Percentiles rank a stretch among this genome's conserved stretches.
Evolutionary conservation across 1,140 invertebrate species (phyloP).

Genomic region (Luehdorfia chinensis): DNA sequence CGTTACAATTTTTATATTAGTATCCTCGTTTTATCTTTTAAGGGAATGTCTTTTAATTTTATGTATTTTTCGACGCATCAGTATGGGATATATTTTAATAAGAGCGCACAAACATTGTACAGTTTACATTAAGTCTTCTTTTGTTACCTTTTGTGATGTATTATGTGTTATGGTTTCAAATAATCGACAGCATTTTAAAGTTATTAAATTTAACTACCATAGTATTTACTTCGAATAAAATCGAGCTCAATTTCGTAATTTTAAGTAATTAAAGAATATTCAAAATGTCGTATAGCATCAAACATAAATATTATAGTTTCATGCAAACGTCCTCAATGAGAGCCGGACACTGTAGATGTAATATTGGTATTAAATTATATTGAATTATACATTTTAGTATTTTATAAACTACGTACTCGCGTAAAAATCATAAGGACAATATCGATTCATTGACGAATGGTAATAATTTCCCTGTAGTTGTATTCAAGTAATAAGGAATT

Average conservation of each 20-base stretch:
- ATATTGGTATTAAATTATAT: constrained; percentile 45
- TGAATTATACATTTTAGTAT: constrained; percentile 65
- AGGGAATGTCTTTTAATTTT: constrained; percentile 43
- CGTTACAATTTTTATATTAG: constrained; percentile 70
- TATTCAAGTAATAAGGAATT: constrained; percentile 51
- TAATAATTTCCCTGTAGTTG: constrained; percentile 59
- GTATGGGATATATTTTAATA: constrained; percentile 60
- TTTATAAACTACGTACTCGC: constrained; percentile 73
- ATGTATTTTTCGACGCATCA: constrained; percentile 38
- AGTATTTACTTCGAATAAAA: constrained; percentile 69
- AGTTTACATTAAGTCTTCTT: too few species aligned
- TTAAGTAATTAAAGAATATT: constrained; percentile 60
- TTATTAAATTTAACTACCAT: constrained; percentile 35
- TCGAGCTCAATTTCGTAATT: constrained; percentile 73
- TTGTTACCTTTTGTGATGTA: too few species aligned
- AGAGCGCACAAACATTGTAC: constrained; percentile 71
- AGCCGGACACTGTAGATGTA: constrained; percentile 60
- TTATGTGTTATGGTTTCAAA: too few species aligned
- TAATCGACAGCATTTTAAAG: constrained; percentile 28
- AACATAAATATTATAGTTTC: constrained; percentile 52
- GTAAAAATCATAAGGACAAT: constrained; percentile 75
- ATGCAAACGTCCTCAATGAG: constrained; percentile 58
- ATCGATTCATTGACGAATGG: constrained; percentile 67
- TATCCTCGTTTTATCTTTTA: constrained; percentile 52
- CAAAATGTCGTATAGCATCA: constrained; percentile 48